These are phyloP conservation scores for Drosophila orena DNA, from an alignment of 1,140 invertebrate genomes.

Conservation along the genomic window DNA sequence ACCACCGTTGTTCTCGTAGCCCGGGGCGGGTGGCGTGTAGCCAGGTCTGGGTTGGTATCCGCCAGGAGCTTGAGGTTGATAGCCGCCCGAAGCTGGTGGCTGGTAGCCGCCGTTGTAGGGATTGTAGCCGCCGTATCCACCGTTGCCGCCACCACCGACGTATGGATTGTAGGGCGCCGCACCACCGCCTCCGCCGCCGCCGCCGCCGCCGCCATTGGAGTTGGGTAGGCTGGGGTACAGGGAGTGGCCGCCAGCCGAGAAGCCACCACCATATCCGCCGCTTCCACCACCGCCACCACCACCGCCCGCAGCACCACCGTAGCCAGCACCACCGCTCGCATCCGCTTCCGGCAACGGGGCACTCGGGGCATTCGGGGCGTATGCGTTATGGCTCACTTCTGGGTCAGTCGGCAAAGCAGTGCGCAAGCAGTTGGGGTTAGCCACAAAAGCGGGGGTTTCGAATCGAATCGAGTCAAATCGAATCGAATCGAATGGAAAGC, in stretches of 20 bases:
- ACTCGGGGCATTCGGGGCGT: conserved; percentile 71
- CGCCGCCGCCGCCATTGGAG: conserved; percentile 27
- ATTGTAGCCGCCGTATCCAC: conserved; percentile 58
- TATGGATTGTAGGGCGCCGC: conserved; percentile 59
- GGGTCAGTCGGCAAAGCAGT: conserved; percentile 20
- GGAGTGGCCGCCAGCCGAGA: conserved; percentile 80
- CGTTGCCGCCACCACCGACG: conserved; percentile 60
- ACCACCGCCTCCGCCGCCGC: conserved; percentile 38
- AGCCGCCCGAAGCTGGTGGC: conserved; percentile 42
- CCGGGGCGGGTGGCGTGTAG: conserved; percentile 67
- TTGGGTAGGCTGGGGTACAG: conserved; percentile 78
- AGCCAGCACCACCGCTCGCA: conserved; percentile 47
- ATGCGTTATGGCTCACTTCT: conserved; percentile 72
- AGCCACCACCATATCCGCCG: conserved; percentile 79
- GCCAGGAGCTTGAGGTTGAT: conserved; percentile 38
- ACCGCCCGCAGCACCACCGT: conserved; percentile 32
- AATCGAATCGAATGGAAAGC: conserved; percentile 5
- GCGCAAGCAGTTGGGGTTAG: conserved; percentile 33
- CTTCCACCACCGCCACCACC: conserved; percentile 39
- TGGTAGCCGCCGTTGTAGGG: conserved; percentile 47
- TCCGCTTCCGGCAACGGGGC: conserved; percentile 65
- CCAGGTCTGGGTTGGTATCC: conserved; percentile 65
- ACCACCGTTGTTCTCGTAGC: conserved; percentile 60
- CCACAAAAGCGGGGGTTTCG: conserved; percentile 29
- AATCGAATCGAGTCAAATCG: too few relatives aligned